These are phyloP conservation scores for Halyomorpha halys DNA, from an alignment of 1,140 invertebrate species.

Conservation along the genomic window DNA sequence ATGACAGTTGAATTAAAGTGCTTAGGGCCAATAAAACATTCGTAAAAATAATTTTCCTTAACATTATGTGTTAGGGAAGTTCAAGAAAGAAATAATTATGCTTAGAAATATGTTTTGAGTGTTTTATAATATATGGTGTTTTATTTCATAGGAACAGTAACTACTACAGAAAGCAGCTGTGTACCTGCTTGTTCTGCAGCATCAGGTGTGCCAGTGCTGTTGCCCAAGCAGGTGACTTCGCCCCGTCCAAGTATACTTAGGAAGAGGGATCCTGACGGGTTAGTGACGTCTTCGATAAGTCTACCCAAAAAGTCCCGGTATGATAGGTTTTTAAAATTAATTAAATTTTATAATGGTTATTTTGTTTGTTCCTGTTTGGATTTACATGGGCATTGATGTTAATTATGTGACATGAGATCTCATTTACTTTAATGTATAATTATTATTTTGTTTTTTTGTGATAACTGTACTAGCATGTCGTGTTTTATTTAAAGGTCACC, in stretches of 20 bases:
- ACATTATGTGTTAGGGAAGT: too few relatives aligned
- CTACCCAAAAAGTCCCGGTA: conserved; percentile 13
- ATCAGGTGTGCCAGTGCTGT: conserved; percentile 15
- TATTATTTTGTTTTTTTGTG: too few relatives aligned
- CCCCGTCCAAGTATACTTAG: conserved; percentile 56
- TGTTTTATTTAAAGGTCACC: conserved; percentile 41
- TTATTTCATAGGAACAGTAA: not conserved
- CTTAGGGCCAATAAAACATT: too few relatives aligned
- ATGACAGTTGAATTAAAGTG: too few relatives aligned
- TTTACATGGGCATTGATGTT: too few relatives aligned
- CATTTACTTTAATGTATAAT: too few relatives aligned
- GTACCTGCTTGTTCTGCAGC: not conserved
- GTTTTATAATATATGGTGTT: too few relatives aligned
- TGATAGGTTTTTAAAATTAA: not conserved
- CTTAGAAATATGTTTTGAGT: too few relatives aligned
- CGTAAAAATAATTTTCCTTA: conserved; percentile 2
- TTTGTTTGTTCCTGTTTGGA: too few relatives aligned
- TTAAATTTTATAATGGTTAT: not conserved
- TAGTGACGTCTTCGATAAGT: conserved; percentile 14
- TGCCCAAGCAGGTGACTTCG: conserved; percentile 47
- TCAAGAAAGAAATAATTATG: too few relatives aligned
- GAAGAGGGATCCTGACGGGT: conserved; percentile 51
- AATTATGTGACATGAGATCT: too few relatives aligned
- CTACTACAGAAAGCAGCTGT: not conserved
- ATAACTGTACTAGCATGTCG: too few relatives aligned